These are phyloP conservation scores for Morelia viridis DNA, from an alignment of 2,797 vertebrate species.

Conservation along the genomic window DNA sequence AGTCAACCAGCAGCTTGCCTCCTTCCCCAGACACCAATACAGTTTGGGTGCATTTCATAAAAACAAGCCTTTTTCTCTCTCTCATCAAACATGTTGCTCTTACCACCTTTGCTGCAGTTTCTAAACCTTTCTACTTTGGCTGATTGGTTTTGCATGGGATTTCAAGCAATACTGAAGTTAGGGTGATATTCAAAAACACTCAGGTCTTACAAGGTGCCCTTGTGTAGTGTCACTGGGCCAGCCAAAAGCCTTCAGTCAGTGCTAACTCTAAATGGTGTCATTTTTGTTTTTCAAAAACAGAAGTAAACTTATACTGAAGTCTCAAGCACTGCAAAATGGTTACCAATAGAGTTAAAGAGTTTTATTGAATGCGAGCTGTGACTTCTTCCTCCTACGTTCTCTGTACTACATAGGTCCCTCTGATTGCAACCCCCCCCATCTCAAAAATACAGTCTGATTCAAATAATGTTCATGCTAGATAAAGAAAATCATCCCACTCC, in stretches of 20 bases:
- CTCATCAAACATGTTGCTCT: background rate
- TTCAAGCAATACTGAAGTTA: background rate
- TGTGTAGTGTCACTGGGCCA: background rate
- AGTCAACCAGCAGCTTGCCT: background rate
- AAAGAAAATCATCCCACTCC: background rate
- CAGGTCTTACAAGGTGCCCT: background rate
- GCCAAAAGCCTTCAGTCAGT: background rate
- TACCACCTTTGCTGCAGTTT: background rate
- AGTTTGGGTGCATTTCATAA: background rate
- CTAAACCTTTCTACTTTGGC: background rate
- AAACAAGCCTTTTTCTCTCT: rapidly evolving
- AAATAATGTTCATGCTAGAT: background rate
- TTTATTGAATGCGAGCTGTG: background rate
- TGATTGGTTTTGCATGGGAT: background rate
- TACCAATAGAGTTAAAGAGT: background rate
- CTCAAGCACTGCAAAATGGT: background rate
- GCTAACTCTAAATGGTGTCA: background rate
- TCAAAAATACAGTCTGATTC: background rate
- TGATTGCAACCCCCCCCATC: background rate
- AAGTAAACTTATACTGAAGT: background rate
- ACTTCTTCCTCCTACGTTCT: background rate
- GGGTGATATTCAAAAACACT: background rate
- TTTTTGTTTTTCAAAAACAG: background rate
- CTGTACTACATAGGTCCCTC: background rate
- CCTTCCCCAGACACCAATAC: background rate